phyloP scores from a whole-genome alignment of 2,797 vertebrate species.

The Acropternis orthonyx region DNA sequence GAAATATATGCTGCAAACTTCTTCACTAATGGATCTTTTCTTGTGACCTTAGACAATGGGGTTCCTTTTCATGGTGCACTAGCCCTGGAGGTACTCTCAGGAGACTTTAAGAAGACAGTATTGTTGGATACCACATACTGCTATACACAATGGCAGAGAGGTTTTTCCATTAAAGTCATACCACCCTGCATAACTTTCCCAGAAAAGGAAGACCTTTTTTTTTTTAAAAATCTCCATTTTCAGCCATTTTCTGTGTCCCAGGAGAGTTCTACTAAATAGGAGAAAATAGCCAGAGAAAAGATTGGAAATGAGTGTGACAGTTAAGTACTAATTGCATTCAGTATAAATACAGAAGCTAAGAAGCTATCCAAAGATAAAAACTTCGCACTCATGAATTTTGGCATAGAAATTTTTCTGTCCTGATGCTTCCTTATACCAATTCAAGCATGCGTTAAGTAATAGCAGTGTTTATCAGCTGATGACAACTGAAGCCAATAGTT shows the following conservation, averaged over 20 bases:
- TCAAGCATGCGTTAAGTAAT: not conserved
- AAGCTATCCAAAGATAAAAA: not conserved
- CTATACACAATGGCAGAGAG: not conserved
- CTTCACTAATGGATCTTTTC: not conserved
- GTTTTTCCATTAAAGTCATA: not conserved
- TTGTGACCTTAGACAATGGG: not conserved
- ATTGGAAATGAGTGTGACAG: not conserved
- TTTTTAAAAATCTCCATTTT: not conserved
- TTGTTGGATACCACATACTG: not conserved
- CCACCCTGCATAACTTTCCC: not conserved
- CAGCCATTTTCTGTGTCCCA: not conserved
- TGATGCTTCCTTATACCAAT: not conserved
- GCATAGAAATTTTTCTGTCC: not conserved
- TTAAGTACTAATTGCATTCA: conserved; percentile 2
- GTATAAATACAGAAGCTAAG: not conserved
- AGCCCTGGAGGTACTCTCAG: not conserved
- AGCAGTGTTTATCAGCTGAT: not conserved
- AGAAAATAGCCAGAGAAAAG: not conserved
- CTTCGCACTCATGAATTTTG: not conserved
- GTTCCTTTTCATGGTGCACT: not conserved
- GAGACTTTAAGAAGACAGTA: not conserved
- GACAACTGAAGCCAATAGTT: not conserved
- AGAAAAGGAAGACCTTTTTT: not conserved
- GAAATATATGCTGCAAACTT: not conserved
- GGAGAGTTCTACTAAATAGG: not conserved